Evolutionary conservation across 2,888 invertebrate species (phyloP).

Genomic region (Pristionchus fissidentatus): DNA sequence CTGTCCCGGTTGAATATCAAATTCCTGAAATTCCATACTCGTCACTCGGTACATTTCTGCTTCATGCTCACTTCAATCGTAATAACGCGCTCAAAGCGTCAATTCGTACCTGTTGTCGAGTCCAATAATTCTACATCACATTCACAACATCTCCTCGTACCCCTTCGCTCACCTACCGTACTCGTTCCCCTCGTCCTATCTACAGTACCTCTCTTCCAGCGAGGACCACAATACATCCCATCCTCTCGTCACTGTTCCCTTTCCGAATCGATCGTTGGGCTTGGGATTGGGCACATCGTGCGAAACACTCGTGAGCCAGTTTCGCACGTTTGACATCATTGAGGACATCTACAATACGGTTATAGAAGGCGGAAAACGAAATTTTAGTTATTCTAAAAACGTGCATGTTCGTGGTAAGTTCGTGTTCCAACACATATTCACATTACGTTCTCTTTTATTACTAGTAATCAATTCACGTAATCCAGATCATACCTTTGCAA

Average conservation of each 20-base stretch:
- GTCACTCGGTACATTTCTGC: not conserved
- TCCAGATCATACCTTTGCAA: not conserved
- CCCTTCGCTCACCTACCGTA: no score
- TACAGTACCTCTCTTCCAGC: not conserved
- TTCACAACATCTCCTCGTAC: not conserved
- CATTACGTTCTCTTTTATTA: not conserved
- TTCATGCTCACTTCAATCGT: no score
- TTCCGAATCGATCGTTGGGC: constrained; percentile 10
- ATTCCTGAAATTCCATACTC: not conserved
- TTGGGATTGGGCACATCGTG: constrained; percentile 3
- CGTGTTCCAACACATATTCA: not conserved
- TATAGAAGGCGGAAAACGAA: not conserved
- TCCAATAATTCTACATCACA: not conserved
- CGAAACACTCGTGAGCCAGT: not conserved
- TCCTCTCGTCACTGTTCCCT: constrained; percentile 12
- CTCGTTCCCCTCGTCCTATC: no score
- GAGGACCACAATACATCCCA: constrained; percentile 25
- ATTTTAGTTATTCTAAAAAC: no score
- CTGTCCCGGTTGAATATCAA: not conserved
- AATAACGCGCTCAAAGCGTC: no score
- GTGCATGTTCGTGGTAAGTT: no score
- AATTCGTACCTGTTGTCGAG: not conserved
- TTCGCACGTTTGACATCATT: not conserved
- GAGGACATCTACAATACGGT: not conserved
- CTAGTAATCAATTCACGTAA: not conserved